phyloP scores from a whole-genome alignment of 2,888 invertebrate species.

The Diarsia brunnea region DNA sequence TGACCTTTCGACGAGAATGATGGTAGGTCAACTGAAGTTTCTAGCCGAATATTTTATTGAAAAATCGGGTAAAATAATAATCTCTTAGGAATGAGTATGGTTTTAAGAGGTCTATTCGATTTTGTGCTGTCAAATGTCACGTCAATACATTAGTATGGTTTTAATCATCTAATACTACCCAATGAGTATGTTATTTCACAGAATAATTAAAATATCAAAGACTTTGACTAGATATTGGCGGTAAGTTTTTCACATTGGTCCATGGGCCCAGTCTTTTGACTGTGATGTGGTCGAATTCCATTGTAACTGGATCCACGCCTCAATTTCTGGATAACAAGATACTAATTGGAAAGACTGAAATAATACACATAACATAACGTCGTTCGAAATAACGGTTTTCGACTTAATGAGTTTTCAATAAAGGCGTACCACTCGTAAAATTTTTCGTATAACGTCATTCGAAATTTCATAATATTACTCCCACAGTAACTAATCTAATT shows the following conservation, averaged over 20 bases:
- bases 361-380: too few relatives aligned
- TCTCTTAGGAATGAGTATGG: not conserved
- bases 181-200: not conserved
- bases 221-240: too few relatives aligned
- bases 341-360: too few relatives aligned
- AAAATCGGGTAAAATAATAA: not conserved
- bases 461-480: too few relatives aligned
- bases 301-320: not conserved
- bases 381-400: too few relatives aligned
- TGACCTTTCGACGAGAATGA: constrained; percentile 42
- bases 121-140: not conserved
- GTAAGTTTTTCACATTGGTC: not conserved
- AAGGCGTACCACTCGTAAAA: too few relatives aligned
- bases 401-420: too few relatives aligned
- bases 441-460: too few relatives aligned
- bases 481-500: too few relatives aligned
- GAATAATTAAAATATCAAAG: not conserved
- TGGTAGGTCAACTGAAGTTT: not conserved
- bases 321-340: not conserved
- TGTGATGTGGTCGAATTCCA: not conserved
- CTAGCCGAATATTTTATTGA: not conserved
- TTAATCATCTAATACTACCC: not conserved
- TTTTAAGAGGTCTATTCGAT: not conserved
- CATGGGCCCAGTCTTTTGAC: not conserved
- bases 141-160: not conserved